phyloP scores from a whole-genome alignment of 2,113 vertebrate species.

The Rattus rattus region DNA sequence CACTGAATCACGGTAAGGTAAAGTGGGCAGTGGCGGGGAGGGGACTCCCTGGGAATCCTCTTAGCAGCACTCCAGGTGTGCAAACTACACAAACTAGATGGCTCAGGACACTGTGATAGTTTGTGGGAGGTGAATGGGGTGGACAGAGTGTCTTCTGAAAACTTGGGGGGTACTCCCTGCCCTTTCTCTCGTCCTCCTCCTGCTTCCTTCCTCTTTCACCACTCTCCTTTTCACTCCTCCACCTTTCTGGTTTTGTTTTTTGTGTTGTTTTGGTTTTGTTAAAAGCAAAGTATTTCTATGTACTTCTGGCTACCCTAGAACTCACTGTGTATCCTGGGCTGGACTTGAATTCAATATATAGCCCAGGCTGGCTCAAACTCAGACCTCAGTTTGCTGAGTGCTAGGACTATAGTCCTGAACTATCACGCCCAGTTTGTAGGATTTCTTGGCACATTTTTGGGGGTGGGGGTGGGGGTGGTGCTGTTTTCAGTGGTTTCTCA shows the following conservation, averaged over 20 bases:
- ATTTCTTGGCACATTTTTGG: background rate
- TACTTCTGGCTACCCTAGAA: background rate
- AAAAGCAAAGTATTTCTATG: background rate
- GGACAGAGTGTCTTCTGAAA: background rate
- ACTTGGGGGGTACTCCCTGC: background rate
- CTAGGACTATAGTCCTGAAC: background rate
- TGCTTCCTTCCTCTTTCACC: too few species aligned
- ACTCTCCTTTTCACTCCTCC: background rate
- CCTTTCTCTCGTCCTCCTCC: background rate
- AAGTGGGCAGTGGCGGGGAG: too few species aligned
- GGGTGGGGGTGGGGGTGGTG: too few species aligned
- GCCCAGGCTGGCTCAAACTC: background rate
- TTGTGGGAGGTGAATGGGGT: background rate
- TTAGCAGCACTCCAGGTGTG: background rate
- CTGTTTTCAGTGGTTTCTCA: background rate
- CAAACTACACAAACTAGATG: background rate
- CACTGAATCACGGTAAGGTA: background rate
- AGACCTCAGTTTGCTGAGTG: background rate
- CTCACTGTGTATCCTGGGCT: background rate
- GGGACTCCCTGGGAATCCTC: background rate
- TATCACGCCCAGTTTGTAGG: background rate
- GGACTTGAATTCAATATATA: background rate
- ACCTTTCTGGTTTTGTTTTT: background rate
- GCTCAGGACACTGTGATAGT: background rate
- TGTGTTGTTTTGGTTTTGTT: background rate